Evolutionary conservation across 2,797 vertebrate species (phyloP).

Genomic region (Graptemys geographica): DNA sequence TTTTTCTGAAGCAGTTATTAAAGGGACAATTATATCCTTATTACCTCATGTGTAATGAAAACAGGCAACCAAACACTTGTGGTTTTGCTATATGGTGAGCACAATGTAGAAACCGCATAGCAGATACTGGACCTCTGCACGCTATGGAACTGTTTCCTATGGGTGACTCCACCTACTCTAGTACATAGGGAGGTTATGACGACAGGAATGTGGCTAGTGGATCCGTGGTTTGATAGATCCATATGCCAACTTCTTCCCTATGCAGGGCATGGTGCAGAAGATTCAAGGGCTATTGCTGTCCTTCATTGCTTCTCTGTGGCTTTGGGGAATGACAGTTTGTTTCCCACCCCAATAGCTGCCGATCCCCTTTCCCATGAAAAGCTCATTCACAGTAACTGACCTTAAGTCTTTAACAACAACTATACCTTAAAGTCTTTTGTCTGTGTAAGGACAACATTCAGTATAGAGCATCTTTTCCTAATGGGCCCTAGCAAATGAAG

Average conservation of each 20-base stretch:
- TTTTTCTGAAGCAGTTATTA: neutral
- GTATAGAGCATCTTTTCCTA: conserved; percentile 2
- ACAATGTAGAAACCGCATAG: neutral
- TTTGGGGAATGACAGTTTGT: neutral
- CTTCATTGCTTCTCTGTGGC: neutral
- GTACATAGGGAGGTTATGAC: conserved; percentile 11
- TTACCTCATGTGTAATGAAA: neutral
- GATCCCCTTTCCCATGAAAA: neutral
- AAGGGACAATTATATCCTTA: neutral
- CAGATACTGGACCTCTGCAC: neutral
- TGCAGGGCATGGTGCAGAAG: conserved; percentile 40
- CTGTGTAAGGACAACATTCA: neutral
- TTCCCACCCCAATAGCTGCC: neutral
- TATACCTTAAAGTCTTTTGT: neutral
- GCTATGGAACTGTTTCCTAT: neutral
- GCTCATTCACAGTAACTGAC: neutral
- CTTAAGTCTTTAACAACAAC: neutral
- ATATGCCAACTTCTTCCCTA: conserved; percentile 37
- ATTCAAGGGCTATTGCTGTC: conserved; percentile 45
- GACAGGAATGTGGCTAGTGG: conserved; percentile 25
- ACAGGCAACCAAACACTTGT: neutral
- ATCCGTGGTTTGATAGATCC: conserved; percentile 35
- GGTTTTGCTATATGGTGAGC: neutral
- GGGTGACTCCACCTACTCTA: neutral
- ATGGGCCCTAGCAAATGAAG: neutral